Evolutionary conservation across 2,113 vertebrate species (phyloP), one percentile per base, ranked within the genome.

Genomic region (Hemiscyllium ocellatum): DNA sequence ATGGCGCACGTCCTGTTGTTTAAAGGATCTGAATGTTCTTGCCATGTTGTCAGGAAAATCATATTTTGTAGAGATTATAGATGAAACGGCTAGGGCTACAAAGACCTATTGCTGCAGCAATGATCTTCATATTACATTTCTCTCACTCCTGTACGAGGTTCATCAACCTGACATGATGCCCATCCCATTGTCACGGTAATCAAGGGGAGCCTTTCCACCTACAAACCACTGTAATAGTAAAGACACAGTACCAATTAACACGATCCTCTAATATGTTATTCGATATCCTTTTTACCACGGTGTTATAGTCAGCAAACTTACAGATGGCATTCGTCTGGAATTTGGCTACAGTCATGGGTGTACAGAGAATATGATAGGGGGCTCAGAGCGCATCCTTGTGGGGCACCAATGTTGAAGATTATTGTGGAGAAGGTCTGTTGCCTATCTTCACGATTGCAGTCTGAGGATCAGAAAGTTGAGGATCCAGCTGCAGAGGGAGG

Each of bases 121-220:
- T 96, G 96, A 96, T 96, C 97, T 96, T 96, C 97, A 95, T 96
- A 56, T 96, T 86, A 29, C 52, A 61, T 52, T 17, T 13, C 52
- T 90, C 24, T 42, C 80, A 72, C 96, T 94, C 72, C 95, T 70
- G 65, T 95, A 42, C 37, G n/a, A n/a, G 24, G 87, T 95, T 69
- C 69, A 72, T 72, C 95, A 95, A 95, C 95, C 47, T n/a, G 96
- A 68, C 96, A 96, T 78, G 78, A 97, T 97, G 97, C 97, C 96
- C 96, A 96, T 95, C 56, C 7, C 96, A 97, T 98, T 96, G 96
- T 97, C 97, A 97, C 97, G 97, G 97, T 97, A 97, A 98, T 97
- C 87, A 94, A 95, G 90, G 93, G 94, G 52, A n/a, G 13, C 94
- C 97, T 52, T 17, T 61, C 1, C 56, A 33, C 26, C 50, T 33